A percentile compares a stretch with the other conserved stretches of the same genome.
These are phyloP conservation scores for Apodemia hepburni DNA, from an alignment of 2,888 invertebrate species.

Conservation along the genomic window DNA sequence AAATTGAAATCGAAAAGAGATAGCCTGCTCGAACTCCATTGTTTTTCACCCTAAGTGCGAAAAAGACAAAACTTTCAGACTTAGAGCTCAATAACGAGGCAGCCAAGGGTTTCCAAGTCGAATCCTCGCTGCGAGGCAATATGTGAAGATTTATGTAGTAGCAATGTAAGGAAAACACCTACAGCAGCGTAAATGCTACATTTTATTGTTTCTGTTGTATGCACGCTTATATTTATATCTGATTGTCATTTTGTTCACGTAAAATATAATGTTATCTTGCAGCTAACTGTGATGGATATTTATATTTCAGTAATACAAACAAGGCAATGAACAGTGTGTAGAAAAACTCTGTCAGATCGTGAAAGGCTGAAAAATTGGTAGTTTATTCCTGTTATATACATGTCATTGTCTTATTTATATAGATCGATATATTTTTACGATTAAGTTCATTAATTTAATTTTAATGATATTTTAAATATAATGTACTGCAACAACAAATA, in stretches of 20 bases:
- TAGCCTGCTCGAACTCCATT: constrained; percentile 38
- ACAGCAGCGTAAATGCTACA: constrained; percentile 56
- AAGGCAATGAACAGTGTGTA: no score
- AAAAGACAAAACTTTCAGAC: constrained; percentile 54
- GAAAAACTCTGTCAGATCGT: no score
- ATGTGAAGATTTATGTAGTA: constrained; percentile 74
- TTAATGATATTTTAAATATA: no score
- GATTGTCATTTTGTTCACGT: neutral
- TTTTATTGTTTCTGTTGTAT: constrained; percentile 48
- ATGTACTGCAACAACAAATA: no score
- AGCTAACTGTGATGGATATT: no score
- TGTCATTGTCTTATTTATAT: no score
- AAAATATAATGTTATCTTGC: neutral
- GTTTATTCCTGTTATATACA: no score
- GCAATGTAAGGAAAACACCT: constrained; percentile 57
- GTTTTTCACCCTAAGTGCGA: constrained; percentile 40
- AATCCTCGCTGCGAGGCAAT: constrained; percentile 54
- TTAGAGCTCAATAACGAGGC: constrained; percentile 81
- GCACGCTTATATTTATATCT: constrained; percentile 18
- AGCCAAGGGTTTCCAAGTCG: constrained; percentile 72
- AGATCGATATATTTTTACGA: no score
- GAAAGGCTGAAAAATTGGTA: no score
- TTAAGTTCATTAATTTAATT: no score
- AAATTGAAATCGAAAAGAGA: constrained; percentile 79
- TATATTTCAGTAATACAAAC: no score